Percentiles rank a stretch among this genome's conserved stretches.
Conservation (phyloP, 2,888 invertebrate genomes). For the Abscondita cerata region DNA sequence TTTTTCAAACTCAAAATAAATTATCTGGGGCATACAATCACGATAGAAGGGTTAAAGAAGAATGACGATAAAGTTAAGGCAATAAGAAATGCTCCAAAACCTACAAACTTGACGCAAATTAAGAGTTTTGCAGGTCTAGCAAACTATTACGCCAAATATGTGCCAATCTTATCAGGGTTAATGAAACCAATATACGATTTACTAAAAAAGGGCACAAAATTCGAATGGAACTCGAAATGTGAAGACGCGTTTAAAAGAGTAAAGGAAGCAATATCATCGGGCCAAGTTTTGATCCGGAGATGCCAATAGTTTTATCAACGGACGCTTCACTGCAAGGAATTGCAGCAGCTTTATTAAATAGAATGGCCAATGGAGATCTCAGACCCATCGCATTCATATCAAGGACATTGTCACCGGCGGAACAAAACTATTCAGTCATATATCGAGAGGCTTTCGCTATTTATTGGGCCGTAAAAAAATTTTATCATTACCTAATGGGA, state of each 20-base stretch:
- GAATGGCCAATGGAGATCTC: no score
- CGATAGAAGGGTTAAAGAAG: neutral
- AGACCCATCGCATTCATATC: no score
- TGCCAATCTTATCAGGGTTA: neutral
- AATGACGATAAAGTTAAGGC: neutral
- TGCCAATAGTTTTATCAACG: neutral
- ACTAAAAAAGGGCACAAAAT: constrained; percentile 26
- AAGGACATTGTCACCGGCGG: no score
- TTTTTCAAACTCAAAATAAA: neutral
- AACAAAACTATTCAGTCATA: no score
- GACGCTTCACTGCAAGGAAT: neutral
- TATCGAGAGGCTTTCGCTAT: no score
- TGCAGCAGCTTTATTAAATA: no score
- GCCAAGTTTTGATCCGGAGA: neutral
- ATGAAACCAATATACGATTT: constrained; percentile 30
- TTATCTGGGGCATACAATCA: neutral
- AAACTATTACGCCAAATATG: constrained; percentile 3
- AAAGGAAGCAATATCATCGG: neutral
- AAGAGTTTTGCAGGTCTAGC: neutral
- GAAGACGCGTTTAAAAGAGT: constrained; percentile 32
- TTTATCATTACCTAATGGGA: no score
- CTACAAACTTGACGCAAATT: neutral
- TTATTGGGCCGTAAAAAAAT: no score
- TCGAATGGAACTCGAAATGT: constrained; percentile 31
- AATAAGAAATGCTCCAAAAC: neutral